These are phyloP conservation scores for Horisme vitalbata DNA, from an alignment of 2,888 invertebrate genomes.

Conservation along the genomic window DNA sequence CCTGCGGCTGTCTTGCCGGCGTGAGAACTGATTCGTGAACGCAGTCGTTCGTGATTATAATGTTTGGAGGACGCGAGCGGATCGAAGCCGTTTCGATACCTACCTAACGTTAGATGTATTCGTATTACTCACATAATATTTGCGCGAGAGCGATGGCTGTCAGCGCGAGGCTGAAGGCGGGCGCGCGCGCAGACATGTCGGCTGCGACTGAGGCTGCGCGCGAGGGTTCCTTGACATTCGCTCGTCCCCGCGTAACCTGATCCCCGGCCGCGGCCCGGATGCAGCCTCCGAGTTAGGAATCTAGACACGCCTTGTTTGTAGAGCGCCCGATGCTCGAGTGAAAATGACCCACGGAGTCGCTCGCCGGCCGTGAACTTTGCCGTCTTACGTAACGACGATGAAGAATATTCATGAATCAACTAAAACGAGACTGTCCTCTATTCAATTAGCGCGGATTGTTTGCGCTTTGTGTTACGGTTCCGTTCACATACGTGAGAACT, in stretches of 20 bases:
- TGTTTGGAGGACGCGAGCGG: slow-evolving; percentile 2
- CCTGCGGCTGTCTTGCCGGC: no score
- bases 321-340: slow-evolving; percentile 55
- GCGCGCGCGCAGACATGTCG: slow-evolving; percentile 74
- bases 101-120: slow-evolving; percentile 7
- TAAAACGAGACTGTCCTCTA: slow-evolving; percentile 23
- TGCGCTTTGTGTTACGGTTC: slow-evolving; percentile 23
- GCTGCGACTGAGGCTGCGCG: slow-evolving; percentile 59
- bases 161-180: slow-evolving; percentile 38
- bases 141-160: slow-evolving; percentile 35
- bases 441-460: slow-evolving; percentile 20
- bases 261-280: slow-evolving; percentile 76
- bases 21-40: slow-evolving; percentile 14
- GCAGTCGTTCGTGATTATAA: background rate
- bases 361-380: slow-evolving; percentile 70
- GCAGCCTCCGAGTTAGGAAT: slow-evolving; percentile 76
- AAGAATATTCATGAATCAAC: slow-evolving; percentile 52
- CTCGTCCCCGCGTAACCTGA: slow-evolving; percentile 67
- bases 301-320: slow-evolving; percentile 70
- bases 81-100: background rate
- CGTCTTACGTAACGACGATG: slow-evolving; percentile 60
- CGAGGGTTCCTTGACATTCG: slow-evolving; percentile 80
- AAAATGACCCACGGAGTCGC: slow-evolving; percentile 56
- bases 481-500: slow-evolving; percentile 26
- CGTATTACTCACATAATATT: slow-evolving; percentile 56